Conservation (phyloP, 2,797 vertebrate species). For the Gallirallus australis region DNA sequence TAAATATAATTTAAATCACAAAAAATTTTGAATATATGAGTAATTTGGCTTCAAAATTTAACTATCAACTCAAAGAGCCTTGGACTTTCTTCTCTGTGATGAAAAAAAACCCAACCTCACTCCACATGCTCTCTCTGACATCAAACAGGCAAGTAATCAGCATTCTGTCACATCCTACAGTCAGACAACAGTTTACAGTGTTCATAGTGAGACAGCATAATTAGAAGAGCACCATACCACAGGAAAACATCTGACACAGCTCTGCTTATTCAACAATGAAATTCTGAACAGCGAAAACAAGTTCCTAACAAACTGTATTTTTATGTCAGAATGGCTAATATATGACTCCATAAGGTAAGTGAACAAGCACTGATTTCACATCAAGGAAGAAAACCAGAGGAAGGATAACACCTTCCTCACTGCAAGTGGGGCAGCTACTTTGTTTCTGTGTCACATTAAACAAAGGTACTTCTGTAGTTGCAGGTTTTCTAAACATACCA, state of each 20-base stretch:
- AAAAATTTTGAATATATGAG: background rate
- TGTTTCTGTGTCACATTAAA: background rate
- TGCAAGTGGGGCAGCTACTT: background rate
- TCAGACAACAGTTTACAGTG: background rate
- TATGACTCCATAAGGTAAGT: background rate
- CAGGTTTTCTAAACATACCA: background rate
- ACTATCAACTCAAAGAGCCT: background rate
- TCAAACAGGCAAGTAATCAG: background rate
- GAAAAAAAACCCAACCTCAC: background rate
- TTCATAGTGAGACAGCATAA: background rate
- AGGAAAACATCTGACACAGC: background rate
- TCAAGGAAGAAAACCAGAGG: background rate
- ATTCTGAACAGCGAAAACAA: background rate
- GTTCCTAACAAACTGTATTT: background rate
- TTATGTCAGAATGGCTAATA: background rate
- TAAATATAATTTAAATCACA: background rate
- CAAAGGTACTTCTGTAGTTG: rapidly evolving
- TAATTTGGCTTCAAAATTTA: background rate
- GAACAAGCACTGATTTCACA: background rate
- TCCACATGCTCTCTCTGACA: background rate
- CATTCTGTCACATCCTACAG: background rate
- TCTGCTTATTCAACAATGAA: background rate
- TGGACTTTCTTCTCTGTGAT: background rate
- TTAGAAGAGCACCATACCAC: background rate
- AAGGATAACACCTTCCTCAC: background rate